Conservation (phyloP, 2,888 invertebrate genomes). For the Meteorus colon region DNA sequence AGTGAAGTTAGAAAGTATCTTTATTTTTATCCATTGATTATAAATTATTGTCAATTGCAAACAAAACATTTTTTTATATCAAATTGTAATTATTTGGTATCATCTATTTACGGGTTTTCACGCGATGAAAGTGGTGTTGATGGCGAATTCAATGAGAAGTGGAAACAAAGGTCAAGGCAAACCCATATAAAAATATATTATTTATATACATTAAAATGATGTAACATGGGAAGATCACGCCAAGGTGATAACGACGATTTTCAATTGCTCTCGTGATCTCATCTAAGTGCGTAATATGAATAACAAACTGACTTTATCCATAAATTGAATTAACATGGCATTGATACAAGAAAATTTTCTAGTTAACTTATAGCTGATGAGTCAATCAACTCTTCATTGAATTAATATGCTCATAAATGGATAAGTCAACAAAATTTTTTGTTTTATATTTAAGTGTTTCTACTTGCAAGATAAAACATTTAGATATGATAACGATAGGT, state of each 20-base stretch:
- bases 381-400: no score
- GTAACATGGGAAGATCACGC: constrained; percentile 18
- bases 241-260: constrained; percentile 39
- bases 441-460: background rate
- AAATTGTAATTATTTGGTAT: background rate
- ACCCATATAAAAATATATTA: no score
- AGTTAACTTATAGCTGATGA: no score
- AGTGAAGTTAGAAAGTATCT: constrained; percentile 37
- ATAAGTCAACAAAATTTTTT: no score
- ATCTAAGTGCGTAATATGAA: constrained; percentile 23
- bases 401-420: no score
- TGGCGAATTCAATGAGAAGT: constrained; percentile 32
- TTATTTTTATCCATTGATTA: background rate
- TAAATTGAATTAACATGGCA: background rate
- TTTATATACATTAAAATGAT: constrained; percentile 22
- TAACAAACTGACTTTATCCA: background rate
- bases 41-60: background rate
- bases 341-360: no score
- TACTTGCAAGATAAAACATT: background rate
- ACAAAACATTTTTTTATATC: background rate
- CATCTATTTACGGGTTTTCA: background rate
- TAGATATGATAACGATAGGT: background rate
- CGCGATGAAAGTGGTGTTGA: constrained; percentile 21
- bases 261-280: constrained; percentile 37
- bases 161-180: constrained; percentile 35